These are phyloP conservation scores for Cepphus grylle DNA, from an alignment of 2,113 vertebrate genomes.

Conservation along the genomic window DNA sequence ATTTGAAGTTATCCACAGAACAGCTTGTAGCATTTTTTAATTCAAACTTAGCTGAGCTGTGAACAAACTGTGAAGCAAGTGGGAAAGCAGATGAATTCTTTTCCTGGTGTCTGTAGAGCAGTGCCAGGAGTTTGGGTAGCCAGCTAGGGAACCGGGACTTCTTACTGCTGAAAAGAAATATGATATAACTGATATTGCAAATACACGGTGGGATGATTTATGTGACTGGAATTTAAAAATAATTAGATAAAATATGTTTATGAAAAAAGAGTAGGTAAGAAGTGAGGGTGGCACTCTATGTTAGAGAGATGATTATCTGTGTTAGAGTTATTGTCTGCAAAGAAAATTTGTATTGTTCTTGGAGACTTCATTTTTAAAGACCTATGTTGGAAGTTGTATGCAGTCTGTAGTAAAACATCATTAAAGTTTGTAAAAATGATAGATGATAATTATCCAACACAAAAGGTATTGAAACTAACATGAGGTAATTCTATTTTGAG, in stretches of 20 bases:
- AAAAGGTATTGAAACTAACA: conserved; percentile 13
- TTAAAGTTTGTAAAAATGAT: conserved; percentile 14
- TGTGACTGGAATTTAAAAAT: not conserved
- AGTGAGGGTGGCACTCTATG: not conserved
- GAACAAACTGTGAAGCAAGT: not conserved
- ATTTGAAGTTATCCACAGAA: conserved; percentile 13
- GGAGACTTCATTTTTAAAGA: not conserved
- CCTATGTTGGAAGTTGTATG: not conserved
- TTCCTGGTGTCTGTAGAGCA: not conserved
- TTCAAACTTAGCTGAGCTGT: not conserved
- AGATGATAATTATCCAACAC: conserved; percentile 11
- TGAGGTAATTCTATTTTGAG: conserved; percentile 19
- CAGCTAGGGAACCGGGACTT: not conserved
- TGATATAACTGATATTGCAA: not conserved
- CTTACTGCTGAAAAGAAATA: not conserved
- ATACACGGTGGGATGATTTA: not conserved
- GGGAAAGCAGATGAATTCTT: not conserved
- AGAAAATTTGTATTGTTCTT: not conserved
- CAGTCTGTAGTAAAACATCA: not conserved
- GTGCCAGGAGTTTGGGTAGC: not conserved
- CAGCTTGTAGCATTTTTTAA: not conserved
- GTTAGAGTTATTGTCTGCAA: not conserved
- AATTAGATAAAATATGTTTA: not conserved
- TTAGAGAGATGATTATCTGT: not conserved
- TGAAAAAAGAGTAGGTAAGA: not conserved